A percentile compares a stretch with the other conserved stretches of the same genome.
Evolutionary conservation across 2,888 invertebrate species (phyloP).

Genomic region (Julus scandinavius): DNA sequence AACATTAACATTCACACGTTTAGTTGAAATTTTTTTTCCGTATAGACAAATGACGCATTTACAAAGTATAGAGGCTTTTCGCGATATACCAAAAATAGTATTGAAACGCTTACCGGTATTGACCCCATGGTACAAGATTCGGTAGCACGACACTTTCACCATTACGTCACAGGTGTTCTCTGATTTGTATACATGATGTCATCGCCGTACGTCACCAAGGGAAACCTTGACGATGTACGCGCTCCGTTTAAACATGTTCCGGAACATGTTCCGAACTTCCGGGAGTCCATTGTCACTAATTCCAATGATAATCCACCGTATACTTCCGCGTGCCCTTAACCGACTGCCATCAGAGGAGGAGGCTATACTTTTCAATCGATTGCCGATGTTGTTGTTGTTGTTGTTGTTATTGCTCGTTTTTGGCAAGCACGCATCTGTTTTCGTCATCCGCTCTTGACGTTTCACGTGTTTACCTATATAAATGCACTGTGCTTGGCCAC

Average conservation of each 20-base stretch:
- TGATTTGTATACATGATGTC: neutral
- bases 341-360: neutral
- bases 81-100: neutral
- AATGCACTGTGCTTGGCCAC: neutral
- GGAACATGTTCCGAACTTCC: neutral
- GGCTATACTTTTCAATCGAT: neutral
- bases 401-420: neutral
- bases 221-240: neutral
- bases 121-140: neutral
- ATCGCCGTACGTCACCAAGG: neutral
- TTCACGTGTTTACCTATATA: neutral
- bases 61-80: neutral
- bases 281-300: neutral
- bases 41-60: neutral
- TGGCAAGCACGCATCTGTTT: neutral
- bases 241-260: neutral
- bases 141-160: neutral
- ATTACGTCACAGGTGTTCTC: neutral
- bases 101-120: neutral
- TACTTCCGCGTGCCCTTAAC: neutral
- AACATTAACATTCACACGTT: too few relatives aligned
- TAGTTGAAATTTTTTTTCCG: neutral
- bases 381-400: neutral
- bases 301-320: neutral
- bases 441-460: slow-evolving; percentile 16